phyloP scores from a whole-genome alignment of 2,113 vertebrate genomes.

The Acinonyx jubatus region DNA sequence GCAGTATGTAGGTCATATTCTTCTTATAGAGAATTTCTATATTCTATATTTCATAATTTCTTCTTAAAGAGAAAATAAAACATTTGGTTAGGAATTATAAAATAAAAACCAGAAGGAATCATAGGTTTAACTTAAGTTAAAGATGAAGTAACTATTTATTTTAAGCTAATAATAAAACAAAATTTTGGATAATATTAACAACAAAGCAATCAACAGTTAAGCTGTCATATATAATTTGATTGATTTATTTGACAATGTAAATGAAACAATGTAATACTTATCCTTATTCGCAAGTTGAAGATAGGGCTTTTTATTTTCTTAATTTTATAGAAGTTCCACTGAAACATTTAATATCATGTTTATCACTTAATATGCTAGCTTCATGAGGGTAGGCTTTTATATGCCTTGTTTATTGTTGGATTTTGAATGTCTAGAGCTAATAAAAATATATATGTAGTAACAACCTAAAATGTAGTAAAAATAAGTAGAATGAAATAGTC shows the following conservation, averaged over 20 bases:
- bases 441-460: not conserved
- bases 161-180: not conserved
- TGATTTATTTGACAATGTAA: not conserved
- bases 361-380: not conserved
- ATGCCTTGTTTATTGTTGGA: not conserved
- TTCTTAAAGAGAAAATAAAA: slow-evolving; percentile 15
- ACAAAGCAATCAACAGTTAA: not conserved
- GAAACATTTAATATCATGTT: not conserved
- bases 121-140: not conserved
- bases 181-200: not conserved
- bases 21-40: no score
- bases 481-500: slow-evolving; percentile 19
- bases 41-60: no score
- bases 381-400: not conserved
- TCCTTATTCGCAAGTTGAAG: not conserved
- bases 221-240: not conserved
- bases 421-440: not conserved
- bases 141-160: not conserved
- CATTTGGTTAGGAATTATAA: not conserved
- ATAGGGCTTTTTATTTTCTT: not conserved
- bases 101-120: not conserved
- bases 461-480: not conserved
- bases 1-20: not conserved
- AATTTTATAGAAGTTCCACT: not conserved
- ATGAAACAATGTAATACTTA: not conserved